A percentile compares a stretch with the other conserved stretches of the same genome.
phyloP scores from a whole-genome alignment of 2,797 vertebrate genomes.

The Leontocebus nigricollis region DNA sequence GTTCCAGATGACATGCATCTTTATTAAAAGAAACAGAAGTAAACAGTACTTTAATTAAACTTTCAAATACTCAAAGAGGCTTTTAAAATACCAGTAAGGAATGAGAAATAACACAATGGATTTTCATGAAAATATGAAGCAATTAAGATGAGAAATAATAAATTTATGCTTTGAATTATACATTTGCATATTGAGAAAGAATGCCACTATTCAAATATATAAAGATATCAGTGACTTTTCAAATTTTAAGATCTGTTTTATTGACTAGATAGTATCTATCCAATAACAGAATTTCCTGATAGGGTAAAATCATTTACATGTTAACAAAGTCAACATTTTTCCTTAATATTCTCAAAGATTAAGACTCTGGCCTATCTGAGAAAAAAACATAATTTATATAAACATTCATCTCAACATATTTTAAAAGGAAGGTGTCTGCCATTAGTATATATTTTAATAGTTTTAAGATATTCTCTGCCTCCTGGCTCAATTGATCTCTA shows the following conservation, averaged over 20 bases:
- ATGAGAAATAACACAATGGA: constrained; percentile 51
- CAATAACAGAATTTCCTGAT: not conserved
- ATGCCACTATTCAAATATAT: constrained; percentile 12
- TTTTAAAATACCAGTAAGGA: constrained; percentile 63
- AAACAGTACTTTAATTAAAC: constrained; percentile 76
- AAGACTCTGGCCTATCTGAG: not conserved
- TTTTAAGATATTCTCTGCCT: not conserved
- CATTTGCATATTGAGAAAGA: constrained; percentile 15
- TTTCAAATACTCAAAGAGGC: constrained; percentile 61
- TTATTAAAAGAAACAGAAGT: constrained; percentile 75
- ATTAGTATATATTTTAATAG: not conserved
- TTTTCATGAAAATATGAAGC: constrained; percentile 56
- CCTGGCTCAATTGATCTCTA: not conserved
- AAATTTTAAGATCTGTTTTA: not conserved
- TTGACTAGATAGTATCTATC: not conserved
- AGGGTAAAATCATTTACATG: not conserved
- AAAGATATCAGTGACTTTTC: not conserved
- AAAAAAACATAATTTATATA: not conserved
- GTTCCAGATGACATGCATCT: constrained; percentile 70
- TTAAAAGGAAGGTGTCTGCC: not conserved
- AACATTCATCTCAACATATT: not conserved
- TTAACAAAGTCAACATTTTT: constrained; percentile 37
- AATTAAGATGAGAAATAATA: constrained; percentile 40
- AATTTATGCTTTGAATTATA: not conserved
- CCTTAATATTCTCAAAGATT: not conserved